Base-by-base conservation (phyloP, 2,888 invertebrate genomes). In the Nymphalis c-album region DNA sequence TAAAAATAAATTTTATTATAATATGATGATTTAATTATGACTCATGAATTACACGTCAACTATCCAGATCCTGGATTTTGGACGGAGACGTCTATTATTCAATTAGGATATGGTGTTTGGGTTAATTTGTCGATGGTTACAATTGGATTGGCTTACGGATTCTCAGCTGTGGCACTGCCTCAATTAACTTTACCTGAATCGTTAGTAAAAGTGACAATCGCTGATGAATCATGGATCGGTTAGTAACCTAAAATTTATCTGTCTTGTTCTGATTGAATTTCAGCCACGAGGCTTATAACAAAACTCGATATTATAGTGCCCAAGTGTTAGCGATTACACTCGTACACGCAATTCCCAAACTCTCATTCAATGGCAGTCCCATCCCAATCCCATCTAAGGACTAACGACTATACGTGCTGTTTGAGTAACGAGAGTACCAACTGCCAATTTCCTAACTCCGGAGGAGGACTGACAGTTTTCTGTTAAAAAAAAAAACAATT, bases 201-300 rank as follows among this genome's bases (percentile, higher is more conserved):
- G 20, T 63, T 75, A 2, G 90, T 94, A 61, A 71, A 75, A 17
- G 85, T 93, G 0, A 85, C 91, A 40, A 71, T 82, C 20, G 72
- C 73, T 16, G 93, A 94, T 71, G 91, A 91, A 53, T 93, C 94
- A 45, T 94, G 94, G 94, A 94, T 95, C 67, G 94, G 95, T 74
- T 47, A 57, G 68, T 71, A 45, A 48, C 55, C 47, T 59, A 3
- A 7, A 35, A 10, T 40, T 17, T 7, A 2, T n/a, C 17, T 26
- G 6, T 51, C 22, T 40, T 10, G 10, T 3, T 13, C 4, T 13
- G 40, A 40, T 40, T 40, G 2, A 40, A 40, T 13, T 40, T 40
- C 40, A 13, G 40, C 4, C 40, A 40, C 40, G 13, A 13, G 13
- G 13, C 3, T 13, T 13, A 40, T 40, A 13, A 13, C 13, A 40